These are phyloP conservation scores for Sebastes taczanowskii DNA, from an alignment of 2,797 vertebrate genomes.

Conservation along the genomic window DNA sequence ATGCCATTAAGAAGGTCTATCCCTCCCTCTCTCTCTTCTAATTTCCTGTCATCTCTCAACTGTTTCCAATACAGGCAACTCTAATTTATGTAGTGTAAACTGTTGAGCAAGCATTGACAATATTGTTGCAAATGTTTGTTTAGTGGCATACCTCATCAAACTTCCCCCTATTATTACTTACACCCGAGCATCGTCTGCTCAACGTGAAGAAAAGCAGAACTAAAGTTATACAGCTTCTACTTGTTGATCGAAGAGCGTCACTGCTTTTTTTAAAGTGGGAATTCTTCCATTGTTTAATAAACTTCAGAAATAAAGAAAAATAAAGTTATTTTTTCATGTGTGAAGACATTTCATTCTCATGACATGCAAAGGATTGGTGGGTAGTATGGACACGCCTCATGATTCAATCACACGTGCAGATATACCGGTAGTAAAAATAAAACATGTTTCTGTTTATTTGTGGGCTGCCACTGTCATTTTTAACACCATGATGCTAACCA, in stretches of 20 bases:
- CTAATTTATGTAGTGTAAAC: not conserved
- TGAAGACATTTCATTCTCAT: not conserved
- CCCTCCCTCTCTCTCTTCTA: not conserved
- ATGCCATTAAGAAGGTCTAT: not conserved
- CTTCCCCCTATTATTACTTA: not conserved
- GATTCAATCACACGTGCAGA: not conserved
- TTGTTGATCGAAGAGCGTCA: not conserved
- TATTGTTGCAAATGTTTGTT: not conserved
- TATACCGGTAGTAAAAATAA: not conserved
- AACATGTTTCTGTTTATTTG: not conserved
- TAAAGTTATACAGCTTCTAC: not conserved
- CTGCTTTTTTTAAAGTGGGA: not conserved
- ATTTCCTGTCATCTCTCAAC: not conserved
- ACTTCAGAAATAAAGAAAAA: not conserved
- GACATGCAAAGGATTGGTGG: not conserved
- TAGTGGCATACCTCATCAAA: not conserved
- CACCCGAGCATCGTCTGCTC: not conserved
- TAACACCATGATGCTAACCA: not conserved
- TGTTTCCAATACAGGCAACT: not conserved
- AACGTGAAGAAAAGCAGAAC: not conserved
- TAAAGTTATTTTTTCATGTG: not conserved
- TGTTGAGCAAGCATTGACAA: not conserved
- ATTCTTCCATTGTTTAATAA: not conserved
- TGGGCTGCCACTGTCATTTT: not conserved
- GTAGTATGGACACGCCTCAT: not conserved